Evolutionary conservation across 2,797 vertebrate genomes (phyloP).

Genomic region (Salarias fasciatus): DNA sequence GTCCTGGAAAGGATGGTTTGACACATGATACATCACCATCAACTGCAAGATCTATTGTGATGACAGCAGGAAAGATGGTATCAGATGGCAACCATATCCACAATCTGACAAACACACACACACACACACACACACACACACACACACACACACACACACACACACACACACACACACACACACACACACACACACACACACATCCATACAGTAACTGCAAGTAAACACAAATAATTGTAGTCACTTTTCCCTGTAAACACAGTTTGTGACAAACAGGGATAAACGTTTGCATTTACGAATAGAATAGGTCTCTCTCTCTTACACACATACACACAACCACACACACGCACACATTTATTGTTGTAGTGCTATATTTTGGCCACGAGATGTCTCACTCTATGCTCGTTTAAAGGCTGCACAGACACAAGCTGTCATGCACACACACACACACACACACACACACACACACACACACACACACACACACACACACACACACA

Average conservation of each 20-base stretch:
- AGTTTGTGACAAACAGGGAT: constrained; percentile 27
- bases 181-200: constrained; percentile 42
- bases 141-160: constrained; percentile 40
- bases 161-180: constrained; percentile 30
- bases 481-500: constrained; percentile 13
- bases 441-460: constrained; percentile 17
- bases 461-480: constrained; percentile 15
- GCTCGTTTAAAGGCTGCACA: constrained; percentile 42
- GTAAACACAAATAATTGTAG: constrained; percentile 24
- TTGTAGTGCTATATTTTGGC: constrained; percentile 42
- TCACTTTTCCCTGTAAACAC: constrained; percentile 20
- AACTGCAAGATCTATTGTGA: constrained; percentile 67
- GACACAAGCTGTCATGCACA: constrained; percentile 17
- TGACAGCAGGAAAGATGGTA: constrained; percentile 72
- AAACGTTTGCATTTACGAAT: constrained; percentile 30
- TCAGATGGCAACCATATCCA: constrained; percentile 67
- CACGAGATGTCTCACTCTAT: constrained; percentile 74
- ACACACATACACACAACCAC: constrained; percentile 24
- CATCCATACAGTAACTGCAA: constrained; percentile 21
- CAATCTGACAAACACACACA: constrained; percentile 50
- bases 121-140: constrained; percentile 32
- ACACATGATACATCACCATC: constrained; percentile 75
- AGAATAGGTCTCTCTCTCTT: constrained; percentile 26
- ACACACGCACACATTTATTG: constrained; percentile 28
- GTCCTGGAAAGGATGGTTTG: constrained; percentile 62